Conservation (phyloP, 2,113 vertebrate species). For the Sapayoa aenigma region DNA sequence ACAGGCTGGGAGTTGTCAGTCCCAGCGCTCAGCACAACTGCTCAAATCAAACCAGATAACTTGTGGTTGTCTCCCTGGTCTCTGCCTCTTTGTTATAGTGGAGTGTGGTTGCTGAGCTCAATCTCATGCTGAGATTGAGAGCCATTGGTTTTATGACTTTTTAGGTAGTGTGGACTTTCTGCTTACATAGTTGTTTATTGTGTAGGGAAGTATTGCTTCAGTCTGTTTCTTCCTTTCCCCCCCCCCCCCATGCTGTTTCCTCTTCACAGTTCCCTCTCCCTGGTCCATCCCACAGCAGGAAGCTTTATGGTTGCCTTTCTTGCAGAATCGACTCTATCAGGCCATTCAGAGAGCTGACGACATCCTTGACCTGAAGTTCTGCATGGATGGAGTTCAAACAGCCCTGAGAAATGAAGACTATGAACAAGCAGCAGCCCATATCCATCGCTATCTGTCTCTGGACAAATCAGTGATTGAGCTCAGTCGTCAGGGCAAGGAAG, state of each 20-base stretch:
- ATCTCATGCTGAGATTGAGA: too few relatives aligned
- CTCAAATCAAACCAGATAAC: not conserved
- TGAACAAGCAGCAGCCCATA: constrained; percentile 94
- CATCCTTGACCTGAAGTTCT: constrained; percentile 97
- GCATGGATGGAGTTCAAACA: constrained; percentile 95
- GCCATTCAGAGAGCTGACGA: constrained; percentile 97
- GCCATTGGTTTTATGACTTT: not conserved
- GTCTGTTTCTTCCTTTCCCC: not conserved
- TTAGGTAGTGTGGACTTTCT: not conserved
- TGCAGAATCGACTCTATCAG: constrained; percentile 95
- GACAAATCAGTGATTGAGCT: constrained; percentile 98
- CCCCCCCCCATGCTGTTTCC: accelerated
- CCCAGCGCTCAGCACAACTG: not conserved
- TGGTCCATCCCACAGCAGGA: not conserved
- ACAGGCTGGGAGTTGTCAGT: not conserved
- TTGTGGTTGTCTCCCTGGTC: not conserved
- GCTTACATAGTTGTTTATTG: accelerated
- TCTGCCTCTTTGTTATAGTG: not conserved
- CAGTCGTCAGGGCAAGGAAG: constrained; percentile 94
- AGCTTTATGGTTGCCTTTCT: constrained; percentile 9
- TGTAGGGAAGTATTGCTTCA: not conserved
- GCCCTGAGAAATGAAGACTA: constrained; percentile 92
- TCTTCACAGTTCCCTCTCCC: not conserved
- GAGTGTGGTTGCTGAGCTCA: not conserved
- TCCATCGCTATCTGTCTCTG: constrained; percentile 93